These are phyloP conservation scores for Monodelphis domestica DNA, from an alignment of 2,797 vertebrate species.

Conservation along the genomic window DNA sequence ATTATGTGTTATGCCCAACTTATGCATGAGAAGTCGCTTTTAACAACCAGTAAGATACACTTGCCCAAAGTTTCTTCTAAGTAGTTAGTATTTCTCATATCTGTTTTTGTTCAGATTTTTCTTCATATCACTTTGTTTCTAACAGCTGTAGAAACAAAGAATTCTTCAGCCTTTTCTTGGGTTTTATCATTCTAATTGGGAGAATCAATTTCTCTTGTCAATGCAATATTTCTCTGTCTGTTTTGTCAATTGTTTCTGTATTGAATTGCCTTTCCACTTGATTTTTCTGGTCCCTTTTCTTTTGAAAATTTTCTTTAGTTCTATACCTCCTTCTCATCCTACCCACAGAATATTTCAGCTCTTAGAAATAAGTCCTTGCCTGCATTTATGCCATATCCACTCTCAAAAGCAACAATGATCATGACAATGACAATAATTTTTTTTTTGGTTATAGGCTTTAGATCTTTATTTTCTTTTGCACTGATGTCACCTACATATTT, in stretches of 20 bases:
- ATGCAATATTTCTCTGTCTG: conserved; percentile 52
- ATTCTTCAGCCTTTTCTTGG: neutral
- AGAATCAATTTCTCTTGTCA: conserved; percentile 64
- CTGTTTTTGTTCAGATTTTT: conserved; percentile 34
- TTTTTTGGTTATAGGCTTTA: conserved; percentile 75
- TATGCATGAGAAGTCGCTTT: conserved; percentile 25
- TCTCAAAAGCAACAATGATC: conserved; percentile 5
- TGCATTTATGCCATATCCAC: neutral
- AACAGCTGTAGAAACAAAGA: conserved; percentile 42
- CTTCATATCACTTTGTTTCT: conserved; percentile 18
- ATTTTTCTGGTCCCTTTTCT: conserved; percentile 71
- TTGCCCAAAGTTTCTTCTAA: conserved; percentile 4
- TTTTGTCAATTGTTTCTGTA: conserved; percentile 51
- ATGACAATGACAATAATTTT: neutral
- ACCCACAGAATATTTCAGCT: conserved; percentile 68
- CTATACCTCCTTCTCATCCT: neutral
- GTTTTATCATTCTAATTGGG: conserved; percentile 22
- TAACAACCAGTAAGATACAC: neutral
- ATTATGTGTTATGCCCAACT: conserved; percentile 27
- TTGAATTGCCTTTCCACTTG: conserved; percentile 57
- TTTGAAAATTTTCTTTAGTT: conserved; percentile 76
- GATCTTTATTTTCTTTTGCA: conserved; percentile 71
- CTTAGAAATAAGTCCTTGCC: conserved; percentile 75
- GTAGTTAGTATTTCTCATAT: conserved; percentile 41
- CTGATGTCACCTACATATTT: conserved; percentile 69